Base-by-base conservation (phyloP, 2,797 vertebrate genomes). In the Masticophis lateralis region DNA sequence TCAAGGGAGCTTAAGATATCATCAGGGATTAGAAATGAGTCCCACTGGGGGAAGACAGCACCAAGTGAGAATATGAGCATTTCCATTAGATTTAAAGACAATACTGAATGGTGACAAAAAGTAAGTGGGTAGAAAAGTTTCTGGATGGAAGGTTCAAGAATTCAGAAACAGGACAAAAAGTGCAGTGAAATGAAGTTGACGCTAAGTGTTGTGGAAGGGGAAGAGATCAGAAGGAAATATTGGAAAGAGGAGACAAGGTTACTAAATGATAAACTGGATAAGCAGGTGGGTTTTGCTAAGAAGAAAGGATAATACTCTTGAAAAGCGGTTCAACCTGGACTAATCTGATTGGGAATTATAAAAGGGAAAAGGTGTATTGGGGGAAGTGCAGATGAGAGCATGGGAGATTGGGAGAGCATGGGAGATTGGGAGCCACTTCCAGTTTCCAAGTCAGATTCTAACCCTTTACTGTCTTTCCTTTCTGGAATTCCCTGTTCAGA, bases 11-110 rank as follows among this genome's bases (percentile, higher is more conserved):
- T 66, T 63, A 61, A 22, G n/a, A 79, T 18, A 93, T 57, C 22
- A 53, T 27, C 27, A 89, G 37, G 27, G 27, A 83, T 51, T 87
- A 90, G 74, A 28, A 37, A 9, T 5, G 8, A 79, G 20, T 88
- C 88, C 20, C 16, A 83, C 1, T 66, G 7, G 32, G 32, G 18
- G 37, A 9, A 51, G 16, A 55, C 55, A 87, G 56, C 55, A 55
- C 51, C 53, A 79, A 94, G 94, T 92, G 91, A 92, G 56, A 91
- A 89, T 87, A 90, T n/a, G 4, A 86, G 90, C 91, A 91, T 63
- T 86, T 87, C 37, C 37, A 43, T 56, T 43, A 89, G 89, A 91
- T 22, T 32, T 28, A 43, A 92, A 93, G 91, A 37, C 9, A 56
- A 66, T 11, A n/a, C 47, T 22, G 37, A 56, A 61, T 51, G 43